These are phyloP conservation scores for Amia ocellicauda DNA, from an alignment of 2,113 vertebrate genomes.

Conservation along the genomic window DNA sequence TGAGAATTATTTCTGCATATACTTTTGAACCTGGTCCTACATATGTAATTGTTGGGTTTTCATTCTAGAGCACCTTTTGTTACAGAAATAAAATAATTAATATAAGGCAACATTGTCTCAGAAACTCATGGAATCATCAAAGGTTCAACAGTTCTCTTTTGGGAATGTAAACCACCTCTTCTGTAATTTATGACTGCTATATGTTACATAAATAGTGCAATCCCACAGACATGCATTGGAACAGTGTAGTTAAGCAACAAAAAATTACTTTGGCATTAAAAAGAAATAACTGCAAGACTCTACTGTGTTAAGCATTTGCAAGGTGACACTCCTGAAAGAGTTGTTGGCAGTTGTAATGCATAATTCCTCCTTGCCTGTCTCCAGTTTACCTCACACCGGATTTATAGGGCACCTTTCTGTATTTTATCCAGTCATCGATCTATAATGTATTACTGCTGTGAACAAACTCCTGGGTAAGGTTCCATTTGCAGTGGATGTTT, in stretches of 20 bases:
- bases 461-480: background rate
- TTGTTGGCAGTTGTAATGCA: slow-evolving; percentile 12
- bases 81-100: too few relatives aligned
- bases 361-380: slow-evolving; percentile 1
- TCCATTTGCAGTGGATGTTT: background rate
- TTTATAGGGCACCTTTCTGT: slow-evolving; percentile 6
- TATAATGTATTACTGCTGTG: background rate
- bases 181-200: too few relatives aligned
- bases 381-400: background rate
- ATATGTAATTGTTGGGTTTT: too few relatives aligned
- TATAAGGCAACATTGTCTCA: too few relatives aligned
- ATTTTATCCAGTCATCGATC: slow-evolving; percentile 9
- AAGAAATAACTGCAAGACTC: background rate
- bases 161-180: too few relatives aligned
- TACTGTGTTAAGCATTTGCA: background rate
- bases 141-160: too few relatives aligned
- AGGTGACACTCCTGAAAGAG: slow-evolving; percentile 2
- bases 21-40: too few relatives aligned
- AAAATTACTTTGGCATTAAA: background rate
- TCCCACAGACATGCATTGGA: too few relatives aligned
- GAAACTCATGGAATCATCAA: too few relatives aligned
- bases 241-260: background rate
- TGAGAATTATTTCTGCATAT: too few relatives aligned
- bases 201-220: too few relatives aligned
- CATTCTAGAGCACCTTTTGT: too few relatives aligned